phyloP scores from a whole-genome alignment of 2,888 invertebrate species.

The Anticlea derivata region DNA sequence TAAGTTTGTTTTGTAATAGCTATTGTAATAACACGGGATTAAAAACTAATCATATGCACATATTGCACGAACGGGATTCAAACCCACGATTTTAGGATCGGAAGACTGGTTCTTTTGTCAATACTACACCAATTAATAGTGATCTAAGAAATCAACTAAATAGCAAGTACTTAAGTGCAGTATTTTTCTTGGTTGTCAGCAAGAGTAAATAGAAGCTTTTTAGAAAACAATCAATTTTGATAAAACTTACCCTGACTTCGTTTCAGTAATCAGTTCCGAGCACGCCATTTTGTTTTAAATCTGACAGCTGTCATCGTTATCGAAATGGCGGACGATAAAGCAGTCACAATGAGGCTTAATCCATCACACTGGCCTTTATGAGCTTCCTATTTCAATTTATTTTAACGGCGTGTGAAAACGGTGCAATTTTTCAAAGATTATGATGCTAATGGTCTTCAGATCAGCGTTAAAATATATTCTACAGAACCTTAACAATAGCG shows the following conservation, averaged over 20 bases:
- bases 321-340: slow-evolving; percentile 37
- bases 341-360: slow-evolving; percentile 32
- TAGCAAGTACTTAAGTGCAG: too few relatives aligned
- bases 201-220: too few relatives aligned
- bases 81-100: too few relatives aligned
- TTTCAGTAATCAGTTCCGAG: slow-evolving; percentile 15
- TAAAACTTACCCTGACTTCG: slow-evolving; percentile 5
- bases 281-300: slow-evolving; percentile 33
- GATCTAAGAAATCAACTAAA: too few relatives aligned
- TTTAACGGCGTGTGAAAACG: slow-evolving; percentile 34
- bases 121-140: too few relatives aligned
- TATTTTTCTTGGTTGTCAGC: too few relatives aligned
- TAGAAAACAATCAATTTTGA: not conserved
- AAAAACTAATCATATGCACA: too few relatives aligned
- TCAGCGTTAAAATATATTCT: slow-evolving; percentile 26
- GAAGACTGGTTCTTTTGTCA: not conserved
- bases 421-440: slow-evolving; percentile 38
- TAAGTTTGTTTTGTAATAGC: too few relatives aligned
- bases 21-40: too few relatives aligned
- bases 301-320: slow-evolving; percentile 37
- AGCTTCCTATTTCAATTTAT: slow-evolving; percentile 40
- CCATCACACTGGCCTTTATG: slow-evolving; percentile 36
- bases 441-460: slow-evolving; percentile 31
- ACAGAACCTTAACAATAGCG: slow-evolving; percentile 26
- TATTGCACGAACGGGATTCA: too few relatives aligned